Conservation (phyloP, 2,113 vertebrate genomes). For the Mastomys natalensis region DNA sequence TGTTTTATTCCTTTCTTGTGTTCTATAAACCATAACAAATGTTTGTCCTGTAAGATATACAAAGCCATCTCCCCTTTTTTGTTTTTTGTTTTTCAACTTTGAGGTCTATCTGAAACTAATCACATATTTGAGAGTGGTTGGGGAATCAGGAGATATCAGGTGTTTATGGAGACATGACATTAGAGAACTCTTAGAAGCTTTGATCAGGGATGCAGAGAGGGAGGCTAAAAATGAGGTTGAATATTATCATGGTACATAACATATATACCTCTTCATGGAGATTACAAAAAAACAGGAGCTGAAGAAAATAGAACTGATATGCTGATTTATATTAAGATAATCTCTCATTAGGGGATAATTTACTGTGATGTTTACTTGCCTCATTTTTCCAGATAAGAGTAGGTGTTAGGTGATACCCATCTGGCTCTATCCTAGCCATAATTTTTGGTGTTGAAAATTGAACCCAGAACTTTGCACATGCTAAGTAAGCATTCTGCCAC, state of each 20-base stretch:
- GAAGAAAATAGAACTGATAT: slow-evolving; percentile 48
- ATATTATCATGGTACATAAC: slow-evolving; percentile 33
- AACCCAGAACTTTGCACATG: neutral
- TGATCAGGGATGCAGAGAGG: slow-evolving; percentile 35
- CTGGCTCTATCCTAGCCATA: neutral
- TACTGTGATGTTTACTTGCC: slow-evolving; percentile 23
- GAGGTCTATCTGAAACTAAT: slow-evolving; percentile 32
- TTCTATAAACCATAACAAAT: slow-evolving; percentile 8
- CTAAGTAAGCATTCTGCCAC: neutral
- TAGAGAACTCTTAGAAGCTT: slow-evolving; percentile 30
- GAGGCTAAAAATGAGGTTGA: slow-evolving; percentile 31
- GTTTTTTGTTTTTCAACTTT: neutral
- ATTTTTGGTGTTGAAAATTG: neutral
- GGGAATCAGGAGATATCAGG: slow-evolving; percentile 11
- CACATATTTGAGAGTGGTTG: neutral
- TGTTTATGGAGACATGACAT: slow-evolving; percentile 18
- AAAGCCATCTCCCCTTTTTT: slow-evolving; percentile 28
- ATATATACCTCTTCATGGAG: neutral
- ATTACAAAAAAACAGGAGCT: slow-evolving; percentile 19
- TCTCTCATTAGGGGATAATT: slow-evolving; percentile 39
- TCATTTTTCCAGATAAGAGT: slow-evolving; percentile 32
- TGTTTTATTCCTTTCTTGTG: slow-evolving; percentile 18
- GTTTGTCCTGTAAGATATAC: slow-evolving; percentile 7
- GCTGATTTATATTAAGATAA: slow-evolving; percentile 36
- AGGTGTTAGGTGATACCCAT: slow-evolving; percentile 7